Evolutionary conservation across 2,797 vertebrate genomes (phyloP).

Genomic region (Gambelia wislizenii): DNA sequence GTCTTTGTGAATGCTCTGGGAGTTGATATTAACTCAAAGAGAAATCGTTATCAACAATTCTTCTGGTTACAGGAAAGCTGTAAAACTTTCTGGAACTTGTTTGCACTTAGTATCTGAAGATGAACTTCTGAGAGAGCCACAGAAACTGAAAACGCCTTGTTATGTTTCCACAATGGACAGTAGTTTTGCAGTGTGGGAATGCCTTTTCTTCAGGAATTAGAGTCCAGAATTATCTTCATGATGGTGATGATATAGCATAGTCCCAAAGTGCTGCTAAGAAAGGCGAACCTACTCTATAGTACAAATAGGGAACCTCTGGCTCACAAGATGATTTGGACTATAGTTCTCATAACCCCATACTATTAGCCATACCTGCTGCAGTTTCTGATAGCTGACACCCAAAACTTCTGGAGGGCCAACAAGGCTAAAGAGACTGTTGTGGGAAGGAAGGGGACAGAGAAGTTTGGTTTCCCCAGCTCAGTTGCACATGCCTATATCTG

Average conservation of each 20-base stretch:
- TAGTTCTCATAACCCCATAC: neutral
- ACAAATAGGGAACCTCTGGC: neutral
- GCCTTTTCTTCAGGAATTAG: neutral
- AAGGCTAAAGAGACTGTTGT: too few species aligned
- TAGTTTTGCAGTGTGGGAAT: neutral
- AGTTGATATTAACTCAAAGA: neutral
- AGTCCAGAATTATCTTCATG: neutral
- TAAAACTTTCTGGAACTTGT: neutral
- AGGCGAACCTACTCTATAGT: neutral
- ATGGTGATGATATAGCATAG: neutral
- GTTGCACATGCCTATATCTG: neutral
- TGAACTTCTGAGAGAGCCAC: neutral
- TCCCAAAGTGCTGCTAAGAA: neutral
- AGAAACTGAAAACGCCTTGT: neutral
- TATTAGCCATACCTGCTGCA: neutral
- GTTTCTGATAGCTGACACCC: neutral
- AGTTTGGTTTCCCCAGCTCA: too few species aligned
- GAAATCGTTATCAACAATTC: neutral
- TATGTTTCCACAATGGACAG: neutral
- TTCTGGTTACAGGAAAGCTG: neutral
- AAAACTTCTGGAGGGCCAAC: neutral
- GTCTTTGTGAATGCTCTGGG: neutral
- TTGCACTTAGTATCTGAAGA: neutral
- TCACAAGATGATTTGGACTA: neutral
- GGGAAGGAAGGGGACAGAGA: too few species aligned